phyloP scores from a whole-genome alignment of 2,797 vertebrate genomes.

The Gadopsis bispinosus region DNA sequence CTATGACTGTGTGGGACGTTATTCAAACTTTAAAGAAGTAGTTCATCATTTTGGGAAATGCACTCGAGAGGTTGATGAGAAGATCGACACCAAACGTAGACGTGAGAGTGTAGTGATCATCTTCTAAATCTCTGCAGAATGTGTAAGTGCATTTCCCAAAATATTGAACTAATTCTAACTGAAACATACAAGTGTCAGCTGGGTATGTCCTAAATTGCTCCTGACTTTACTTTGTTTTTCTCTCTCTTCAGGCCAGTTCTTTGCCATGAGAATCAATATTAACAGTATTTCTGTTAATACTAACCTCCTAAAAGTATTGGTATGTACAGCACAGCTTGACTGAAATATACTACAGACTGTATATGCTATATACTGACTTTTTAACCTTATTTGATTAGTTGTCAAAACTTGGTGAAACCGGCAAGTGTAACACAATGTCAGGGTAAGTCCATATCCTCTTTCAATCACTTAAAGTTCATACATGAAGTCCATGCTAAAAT shows the following conservation, averaged over 20 bases:
- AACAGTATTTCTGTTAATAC: conserved; percentile 6
- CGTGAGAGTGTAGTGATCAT: background rate
- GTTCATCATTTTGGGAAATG: background rate
- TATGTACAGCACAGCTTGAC: conserved; percentile 48
- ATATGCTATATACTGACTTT: background rate
- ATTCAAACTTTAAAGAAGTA: background rate
- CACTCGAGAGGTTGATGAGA: background rate
- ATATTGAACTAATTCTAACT: background rate
- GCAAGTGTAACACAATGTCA: accelerated
- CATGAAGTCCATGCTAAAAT: background rate
- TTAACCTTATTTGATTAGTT: conserved; percentile 35
- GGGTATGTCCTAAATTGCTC: background rate
- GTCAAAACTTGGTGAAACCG: accelerated
- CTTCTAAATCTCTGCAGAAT: background rate
- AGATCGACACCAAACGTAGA: background rate
- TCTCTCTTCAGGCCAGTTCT: conserved; percentile 71
- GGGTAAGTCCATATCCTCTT: conserved; percentile 44
- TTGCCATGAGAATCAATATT: conserved; percentile 64
- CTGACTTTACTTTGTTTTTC: background rate
- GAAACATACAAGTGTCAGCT: background rate
- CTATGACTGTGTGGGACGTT: background rate
- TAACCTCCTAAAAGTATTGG: conserved; percentile 33
- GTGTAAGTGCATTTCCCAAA: background rate
- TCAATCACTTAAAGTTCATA: background rate
- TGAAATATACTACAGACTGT: background rate